Evolutionary conservation across 2,113 vertebrate genomes (phyloP).

Genomic region (Tapirus terrestris): DNA sequence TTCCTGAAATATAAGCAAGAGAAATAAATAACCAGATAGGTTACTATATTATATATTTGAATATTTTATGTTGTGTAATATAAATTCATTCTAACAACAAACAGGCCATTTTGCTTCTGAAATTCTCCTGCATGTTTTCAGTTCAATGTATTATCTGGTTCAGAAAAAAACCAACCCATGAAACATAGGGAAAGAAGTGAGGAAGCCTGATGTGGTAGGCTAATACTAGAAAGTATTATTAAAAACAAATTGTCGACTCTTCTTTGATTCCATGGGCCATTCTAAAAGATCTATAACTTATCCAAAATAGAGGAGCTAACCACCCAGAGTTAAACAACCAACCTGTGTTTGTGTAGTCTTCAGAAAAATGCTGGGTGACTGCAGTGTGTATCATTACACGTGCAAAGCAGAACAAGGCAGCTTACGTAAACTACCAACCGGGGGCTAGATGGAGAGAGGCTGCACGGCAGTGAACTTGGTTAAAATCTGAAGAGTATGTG

Average conservation of each 20-base stretch:
- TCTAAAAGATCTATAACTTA: not conserved
- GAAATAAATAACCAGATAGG: not conserved
- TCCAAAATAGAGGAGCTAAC: not conserved
- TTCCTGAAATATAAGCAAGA: not conserved
- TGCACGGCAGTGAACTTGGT: not conserved
- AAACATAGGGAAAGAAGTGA: not conserved
- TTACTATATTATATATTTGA: not conserved
- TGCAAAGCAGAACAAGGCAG: not conserved
- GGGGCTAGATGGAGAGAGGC: not conserved
- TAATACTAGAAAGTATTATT: not conserved
- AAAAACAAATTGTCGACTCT: not conserved
- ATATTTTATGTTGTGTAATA: not conserved
- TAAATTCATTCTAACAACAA: conserved; percentile 23
- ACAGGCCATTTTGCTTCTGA: not conserved
- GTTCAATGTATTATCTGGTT: not conserved
- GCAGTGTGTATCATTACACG: no score
- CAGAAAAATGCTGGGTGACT: not conserved
- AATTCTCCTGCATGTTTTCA: not conserved
- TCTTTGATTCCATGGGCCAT: not conserved
- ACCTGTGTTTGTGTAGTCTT: not conserved
- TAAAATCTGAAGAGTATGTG: not conserved
- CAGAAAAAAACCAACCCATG: not conserved
- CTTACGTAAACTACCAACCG: not conserved
- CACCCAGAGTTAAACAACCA: not conserved
- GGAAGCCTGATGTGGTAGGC: not conserved